Percentiles rank a stretch among this genome's conserved stretches.
Evolutionary conservation across 2,888 invertebrate species (phyloP).

Genomic region (Phorcus lineatus): DNA sequence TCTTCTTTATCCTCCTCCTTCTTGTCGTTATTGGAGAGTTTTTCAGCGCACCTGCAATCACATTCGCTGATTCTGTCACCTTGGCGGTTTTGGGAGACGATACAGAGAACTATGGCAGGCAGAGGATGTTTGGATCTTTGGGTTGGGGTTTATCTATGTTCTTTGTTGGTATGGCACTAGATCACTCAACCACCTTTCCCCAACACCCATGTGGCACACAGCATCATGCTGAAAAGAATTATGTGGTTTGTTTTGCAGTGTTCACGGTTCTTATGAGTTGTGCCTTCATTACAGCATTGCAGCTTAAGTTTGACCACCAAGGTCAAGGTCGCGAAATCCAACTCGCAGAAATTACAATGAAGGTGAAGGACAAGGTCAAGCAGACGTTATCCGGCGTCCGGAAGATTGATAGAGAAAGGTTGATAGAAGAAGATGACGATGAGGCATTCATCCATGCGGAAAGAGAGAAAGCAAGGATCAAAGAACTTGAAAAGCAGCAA

Average conservation of each 20-base stretch:
- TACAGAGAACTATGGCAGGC: slow-evolving; percentile 87
- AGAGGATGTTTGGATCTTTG: slow-evolving; percentile 97
- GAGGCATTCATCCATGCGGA: slow-evolving; percentile 44
- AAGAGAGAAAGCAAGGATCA: slow-evolving; percentile 9
- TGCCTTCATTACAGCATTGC: slow-evolving; percentile 92
- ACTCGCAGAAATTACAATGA: slow-evolving; percentile 61
- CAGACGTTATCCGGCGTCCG: slow-evolving; percentile 56
- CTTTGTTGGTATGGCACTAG: slow-evolving; percentile 89
- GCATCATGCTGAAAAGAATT: slow-evolving; percentile 94
- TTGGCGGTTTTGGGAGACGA: slow-evolving; percentile 86
- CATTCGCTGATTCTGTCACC: slow-evolving; percentile 84
- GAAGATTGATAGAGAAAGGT: slow-evolving; percentile 54
- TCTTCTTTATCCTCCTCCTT: slow-evolving; percentile 93
- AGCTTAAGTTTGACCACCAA: slow-evolving; percentile 81
- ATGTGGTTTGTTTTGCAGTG: slow-evolving; percentile 98
- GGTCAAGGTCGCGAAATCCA: slow-evolving; percentile 55
- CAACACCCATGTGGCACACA: slow-evolving; percentile 90
- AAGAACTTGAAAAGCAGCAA: slow-evolving; percentile 13
- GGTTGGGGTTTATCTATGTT: slow-evolving; percentile 99
- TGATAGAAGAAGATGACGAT: slow-evolving; percentile 63
- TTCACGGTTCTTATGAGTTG: slow-evolving; percentile 97
- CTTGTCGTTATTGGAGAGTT: slow-evolving; percentile 97
- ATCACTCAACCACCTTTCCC: slow-evolving; percentile 96
- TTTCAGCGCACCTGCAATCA: slow-evolving; percentile 95
- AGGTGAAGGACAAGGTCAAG: slow-evolving; percentile 66